Base-by-base conservation (phyloP, 2,797 vertebrate genomes). In the Tragelaphus oryx region DNA sequence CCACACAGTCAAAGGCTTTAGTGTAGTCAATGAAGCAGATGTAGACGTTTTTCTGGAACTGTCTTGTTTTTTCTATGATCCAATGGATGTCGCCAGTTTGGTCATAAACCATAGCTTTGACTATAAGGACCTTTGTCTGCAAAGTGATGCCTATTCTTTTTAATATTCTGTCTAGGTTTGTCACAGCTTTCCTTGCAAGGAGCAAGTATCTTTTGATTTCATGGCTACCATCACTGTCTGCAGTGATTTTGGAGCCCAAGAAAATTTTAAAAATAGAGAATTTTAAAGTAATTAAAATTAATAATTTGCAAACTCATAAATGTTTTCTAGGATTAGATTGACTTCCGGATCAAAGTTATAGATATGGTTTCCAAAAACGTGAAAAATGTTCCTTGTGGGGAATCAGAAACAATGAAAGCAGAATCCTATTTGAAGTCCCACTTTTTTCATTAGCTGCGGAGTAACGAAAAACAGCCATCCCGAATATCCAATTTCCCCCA, bases 401-500 rank as follows among this genome's bases (percentile, higher is more conserved):
- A 94, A 97, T 84, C 37, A 94, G 90, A 95, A 97, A 97, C 92
- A 97, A 97, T 96, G 87, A 97, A 96, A 97, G 86, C 96, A 91
- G 95, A 97, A 91, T 95, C 87, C 75, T 92, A 95, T 97, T 96
- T 97, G 94, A 98, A 96, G 96, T 96, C 93, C 96, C 96, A 96
- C 97, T 96, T 97, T 97, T 97, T 97, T 97, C 97, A 97, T 97
- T 98, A 96, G 95, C 94, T 88, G 79, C 54, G 57, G 62, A 76
- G 76, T 98, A 98, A 98, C 97, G 97, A 91, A 87, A 97, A 98
- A 65, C 97, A 98, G 97, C 90, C 80, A 93, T 65, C 79, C 96
- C 81, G 95, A 95, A 92, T 97, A 98, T 98, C 97, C 94, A 62
- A 75, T 97, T 98, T 98, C 97, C 68, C 46, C 93, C 96, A 89